Evolutionary conservation across 2,797 vertebrate genomes (phyloP).

Genomic region (Lepilemur ruficaudatus): DNA sequence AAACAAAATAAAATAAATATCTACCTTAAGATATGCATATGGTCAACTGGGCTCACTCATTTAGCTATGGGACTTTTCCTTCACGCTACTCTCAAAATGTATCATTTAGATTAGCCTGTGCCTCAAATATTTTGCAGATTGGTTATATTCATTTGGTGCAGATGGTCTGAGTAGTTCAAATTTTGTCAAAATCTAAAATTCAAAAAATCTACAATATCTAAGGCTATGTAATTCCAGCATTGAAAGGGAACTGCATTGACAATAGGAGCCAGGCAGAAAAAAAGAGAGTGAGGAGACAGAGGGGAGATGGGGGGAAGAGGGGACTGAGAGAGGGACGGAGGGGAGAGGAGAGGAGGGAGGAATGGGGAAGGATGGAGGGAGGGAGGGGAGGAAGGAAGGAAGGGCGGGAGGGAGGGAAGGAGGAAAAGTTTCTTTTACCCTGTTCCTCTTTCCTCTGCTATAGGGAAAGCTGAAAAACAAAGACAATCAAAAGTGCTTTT

Average conservation of each 20-base stretch:
- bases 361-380: background rate
- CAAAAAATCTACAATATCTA: background rate
- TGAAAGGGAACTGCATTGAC: background rate
- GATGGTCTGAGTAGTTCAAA: background rate
- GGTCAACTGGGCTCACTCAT: background rate
- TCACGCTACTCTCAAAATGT: background rate
- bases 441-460: background rate
- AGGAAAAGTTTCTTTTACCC: background rate
- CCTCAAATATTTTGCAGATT: background rate
- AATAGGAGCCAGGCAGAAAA: background rate
- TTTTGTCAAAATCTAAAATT: background rate
- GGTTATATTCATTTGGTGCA: background rate
- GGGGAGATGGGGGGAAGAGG: fast-evolving
- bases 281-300: background rate
- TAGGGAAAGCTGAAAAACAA: background rate
- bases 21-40: background rate
- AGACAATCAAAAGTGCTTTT: background rate
- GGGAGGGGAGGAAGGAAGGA: background rate
- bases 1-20: background rate
- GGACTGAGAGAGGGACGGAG: fast-evolving
- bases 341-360: fast-evolving
- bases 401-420: background rate
- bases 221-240: background rate
- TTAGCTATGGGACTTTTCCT: background rate
- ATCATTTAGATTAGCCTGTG: background rate